Evolutionary conservation across 2,113 vertebrate species (phyloP).

Genomic region (Ursus arctos): DNA sequence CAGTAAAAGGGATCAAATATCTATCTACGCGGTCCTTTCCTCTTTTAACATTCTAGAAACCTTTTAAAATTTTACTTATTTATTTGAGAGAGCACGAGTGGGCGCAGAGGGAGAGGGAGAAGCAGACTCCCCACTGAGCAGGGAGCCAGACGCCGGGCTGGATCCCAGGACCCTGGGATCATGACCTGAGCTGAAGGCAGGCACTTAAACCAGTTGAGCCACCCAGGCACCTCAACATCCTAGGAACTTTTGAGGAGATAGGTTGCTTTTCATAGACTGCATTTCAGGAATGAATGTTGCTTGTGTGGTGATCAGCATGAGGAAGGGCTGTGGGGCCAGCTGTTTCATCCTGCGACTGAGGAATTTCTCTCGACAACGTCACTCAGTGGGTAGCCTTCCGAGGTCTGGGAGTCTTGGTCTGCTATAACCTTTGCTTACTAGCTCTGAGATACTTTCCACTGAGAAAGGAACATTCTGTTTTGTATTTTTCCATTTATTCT

Average conservation of each 20-base stretch:
- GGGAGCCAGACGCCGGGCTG: not conserved
- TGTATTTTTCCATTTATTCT: conserved; percentile 29
- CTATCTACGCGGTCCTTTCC: not conserved
- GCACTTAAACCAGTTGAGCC: not conserved
- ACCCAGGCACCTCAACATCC: not conserved
- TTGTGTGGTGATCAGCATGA: not conserved
- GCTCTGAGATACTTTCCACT: not conserved
- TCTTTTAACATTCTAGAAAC: not conserved
- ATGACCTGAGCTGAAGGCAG: not conserved
- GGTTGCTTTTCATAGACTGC: not conserved
- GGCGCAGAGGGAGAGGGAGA: not conserved
- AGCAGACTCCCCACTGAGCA: not conserved
- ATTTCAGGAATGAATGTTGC: not conserved
- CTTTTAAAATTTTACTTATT: not conserved
- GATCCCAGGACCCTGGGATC: not conserved
- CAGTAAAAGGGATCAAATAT: not conserved
- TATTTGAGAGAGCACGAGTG: not conserved
- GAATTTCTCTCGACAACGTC: not conserved
- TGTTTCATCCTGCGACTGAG: not conserved
- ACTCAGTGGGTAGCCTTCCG: not conserved
- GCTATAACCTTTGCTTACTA: not conserved
- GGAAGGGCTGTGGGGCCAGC: not conserved
- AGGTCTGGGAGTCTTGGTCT: not conserved
- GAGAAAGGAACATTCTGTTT: not conserved
- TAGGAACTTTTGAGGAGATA: not conserved